Conservation (phyloP, 2,113 vertebrate genomes). For the Prunella himalayana region DNA sequence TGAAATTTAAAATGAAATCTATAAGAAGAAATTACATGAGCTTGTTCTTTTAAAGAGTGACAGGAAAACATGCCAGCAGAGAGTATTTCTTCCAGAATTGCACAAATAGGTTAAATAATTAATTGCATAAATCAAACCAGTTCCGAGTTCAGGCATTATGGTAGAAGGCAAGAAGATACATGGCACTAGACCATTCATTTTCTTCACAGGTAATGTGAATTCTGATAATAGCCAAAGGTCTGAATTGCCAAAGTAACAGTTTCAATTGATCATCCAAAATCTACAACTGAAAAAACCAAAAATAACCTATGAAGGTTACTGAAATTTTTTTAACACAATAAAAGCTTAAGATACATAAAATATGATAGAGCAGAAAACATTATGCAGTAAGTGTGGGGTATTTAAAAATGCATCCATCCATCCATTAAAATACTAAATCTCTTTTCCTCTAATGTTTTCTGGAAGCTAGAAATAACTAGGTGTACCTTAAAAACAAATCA, state of each 20-base stretch:
- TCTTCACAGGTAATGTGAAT: neutral
- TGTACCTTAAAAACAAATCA: neutral
- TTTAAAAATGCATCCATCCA: neutral
- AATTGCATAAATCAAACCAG: neutral
- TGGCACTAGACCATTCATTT: rapidly evolving
- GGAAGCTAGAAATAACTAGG: neutral
- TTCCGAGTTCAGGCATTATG: neutral
- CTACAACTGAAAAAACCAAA: neutral
- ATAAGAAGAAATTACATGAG: neutral
- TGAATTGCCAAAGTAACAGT: neutral
- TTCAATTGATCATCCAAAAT: neutral
- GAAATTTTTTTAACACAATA: neutral
- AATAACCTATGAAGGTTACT: neutral
- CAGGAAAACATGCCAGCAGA: neutral
- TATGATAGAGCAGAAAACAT: neutral
- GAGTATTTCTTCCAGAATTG: neutral
- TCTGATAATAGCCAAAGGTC: neutral
- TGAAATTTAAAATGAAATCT: neutral
- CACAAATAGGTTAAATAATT: neutral
- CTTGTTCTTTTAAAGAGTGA: neutral
- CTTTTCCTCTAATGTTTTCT: neutral
- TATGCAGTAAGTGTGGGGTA: neutral
- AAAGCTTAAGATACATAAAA: neutral
- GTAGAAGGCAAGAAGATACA: neutral
- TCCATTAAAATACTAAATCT: neutral